Evolutionary conservation across 2,113 vertebrate species (phyloP), one percentile per base, ranked within the genome.

Genomic region (Neodon shergylaensis): DNA sequence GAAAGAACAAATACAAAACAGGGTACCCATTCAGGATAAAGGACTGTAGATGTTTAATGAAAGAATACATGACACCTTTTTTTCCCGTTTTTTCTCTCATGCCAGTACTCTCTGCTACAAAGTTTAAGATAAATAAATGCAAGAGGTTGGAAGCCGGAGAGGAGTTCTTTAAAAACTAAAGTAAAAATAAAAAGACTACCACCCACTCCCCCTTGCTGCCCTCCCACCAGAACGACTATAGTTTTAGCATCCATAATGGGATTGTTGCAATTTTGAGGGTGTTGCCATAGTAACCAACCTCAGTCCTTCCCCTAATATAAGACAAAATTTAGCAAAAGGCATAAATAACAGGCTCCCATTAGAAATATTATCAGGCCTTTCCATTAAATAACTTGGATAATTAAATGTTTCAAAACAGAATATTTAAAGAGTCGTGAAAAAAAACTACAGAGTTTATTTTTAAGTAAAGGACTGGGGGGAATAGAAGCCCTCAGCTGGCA

Each of bases 371-470:
- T 96, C 97, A 97, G 88, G 94, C 97, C 97, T 93, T 96, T 94
- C 85, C 91, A 94, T 97, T 96, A 97, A 97, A 97, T 97, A 97
- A 92, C 96, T 86, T 83, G 88, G 70, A 52, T 96, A 98, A 98
- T 97, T 97, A 97, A 97, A 97, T 98, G 96, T 97, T 98, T 96
- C 95, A 98, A 97, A 97, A 96, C 97, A 97, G 96, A 97, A 93
- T 97, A 97, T 97, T 96, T 97, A 97, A 81, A 96, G 92, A 95
- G 92, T 39, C 3, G 28, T 94, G 82, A 88, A 87, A 89, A 89
- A 54, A 54, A 68, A 95, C 94, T 81, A 87, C 90, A 72, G 93
- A 97, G 94, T 97, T 96, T 98, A 98, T 98, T 97, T 97, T 98
- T 97, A 98, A 97, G 85, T 1, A 21, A 91, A 95, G 90, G 36